Percentiles rank a stretch among this genome's conserved stretches.
Conservation (phyloP, 2,888 invertebrate species). For the Alcis repandata region DNA sequence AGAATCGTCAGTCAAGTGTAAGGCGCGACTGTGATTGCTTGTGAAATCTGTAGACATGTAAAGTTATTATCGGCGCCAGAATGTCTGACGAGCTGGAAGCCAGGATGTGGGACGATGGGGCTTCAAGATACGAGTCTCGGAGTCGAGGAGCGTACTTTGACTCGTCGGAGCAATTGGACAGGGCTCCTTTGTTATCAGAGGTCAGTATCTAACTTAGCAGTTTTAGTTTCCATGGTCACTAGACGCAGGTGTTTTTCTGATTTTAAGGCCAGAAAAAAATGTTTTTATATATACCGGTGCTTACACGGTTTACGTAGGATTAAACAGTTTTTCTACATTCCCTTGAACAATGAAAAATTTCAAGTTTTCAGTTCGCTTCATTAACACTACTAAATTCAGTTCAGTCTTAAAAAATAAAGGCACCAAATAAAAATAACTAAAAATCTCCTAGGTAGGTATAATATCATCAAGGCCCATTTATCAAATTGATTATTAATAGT, state of each 20-base stretch:
- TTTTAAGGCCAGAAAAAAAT: too few species aligned
- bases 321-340: too few species aligned
- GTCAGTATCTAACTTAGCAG: conserved; percentile 54
- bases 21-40: conserved; percentile 4
- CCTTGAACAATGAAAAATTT: too few species aligned
- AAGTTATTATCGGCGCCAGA: conserved; percentile 70
- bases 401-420: too few species aligned
- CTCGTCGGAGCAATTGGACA: conserved; percentile 78
- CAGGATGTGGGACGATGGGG: conserved; percentile 82
- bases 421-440: too few species aligned
- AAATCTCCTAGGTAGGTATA: too few species aligned
- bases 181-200: conserved; percentile 80
- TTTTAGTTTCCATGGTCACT: neutral
- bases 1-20: conserved; percentile 7
- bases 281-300: too few species aligned
- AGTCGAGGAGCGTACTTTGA: conserved; percentile 75
- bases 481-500: too few species aligned
- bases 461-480: too few species aligned
- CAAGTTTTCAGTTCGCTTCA: too few species aligned
- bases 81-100: conserved; percentile 85
- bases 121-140: conserved; percentile 73
- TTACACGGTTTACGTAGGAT: too few species aligned
- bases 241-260: neutral
- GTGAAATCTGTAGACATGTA: conserved; percentile 44
- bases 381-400: too few species aligned